phyloP scores from a whole-genome alignment of 2,113 vertebrate genomes.

The Salvelinus namaycush region DNA sequence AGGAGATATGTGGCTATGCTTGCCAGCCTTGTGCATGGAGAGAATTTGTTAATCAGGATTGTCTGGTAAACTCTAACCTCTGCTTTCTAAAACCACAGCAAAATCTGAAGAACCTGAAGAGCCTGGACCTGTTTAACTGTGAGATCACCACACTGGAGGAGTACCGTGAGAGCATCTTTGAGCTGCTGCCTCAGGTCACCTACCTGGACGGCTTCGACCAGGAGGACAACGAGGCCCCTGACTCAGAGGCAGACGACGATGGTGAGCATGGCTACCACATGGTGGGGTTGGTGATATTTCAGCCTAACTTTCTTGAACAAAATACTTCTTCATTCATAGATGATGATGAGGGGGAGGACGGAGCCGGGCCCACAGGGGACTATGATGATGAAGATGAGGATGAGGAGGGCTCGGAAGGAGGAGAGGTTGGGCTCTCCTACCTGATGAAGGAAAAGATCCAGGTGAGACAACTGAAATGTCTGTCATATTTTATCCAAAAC shows the following conservation, averaged over 20 bases:
- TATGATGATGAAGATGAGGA: conserved; percentile 57
- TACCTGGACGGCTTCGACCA: conserved; percentile 80
- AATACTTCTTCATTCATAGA: not conserved
- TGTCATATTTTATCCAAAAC: too few species aligned
- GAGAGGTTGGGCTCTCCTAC: conserved; percentile 18
- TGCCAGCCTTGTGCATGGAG: too few species aligned
- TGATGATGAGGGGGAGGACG: conserved; percentile 50
- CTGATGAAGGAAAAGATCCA: conserved; percentile 25
- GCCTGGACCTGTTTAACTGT: conserved; percentile 80
- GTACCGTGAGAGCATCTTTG: conserved; percentile 79
- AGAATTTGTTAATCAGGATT: too few species aligned
- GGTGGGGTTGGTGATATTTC: not conserved
- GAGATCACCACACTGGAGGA: conserved; percentile 81
- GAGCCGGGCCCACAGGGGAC: not conserved
- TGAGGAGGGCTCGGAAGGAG: conserved; percentile 39
- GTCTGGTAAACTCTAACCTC: too few species aligned
- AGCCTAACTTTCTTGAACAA: not conserved
- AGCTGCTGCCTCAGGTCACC: conserved; percentile 77
- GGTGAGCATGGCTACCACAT: conserved; percentile 44
- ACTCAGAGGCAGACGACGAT: conserved; percentile 75
- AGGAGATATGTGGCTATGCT: not conserved
- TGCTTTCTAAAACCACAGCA: conserved; percentile 57
- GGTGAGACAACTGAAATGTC: conserved; percentile 17
- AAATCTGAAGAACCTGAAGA: conserved; percentile 79
- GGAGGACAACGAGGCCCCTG: conserved; percentile 78